Evolutionary conservation across 2,797 vertebrate species (phyloP), one percentile per base, ranked within the genome.

Genomic region (Sebastes cheni): DNA sequence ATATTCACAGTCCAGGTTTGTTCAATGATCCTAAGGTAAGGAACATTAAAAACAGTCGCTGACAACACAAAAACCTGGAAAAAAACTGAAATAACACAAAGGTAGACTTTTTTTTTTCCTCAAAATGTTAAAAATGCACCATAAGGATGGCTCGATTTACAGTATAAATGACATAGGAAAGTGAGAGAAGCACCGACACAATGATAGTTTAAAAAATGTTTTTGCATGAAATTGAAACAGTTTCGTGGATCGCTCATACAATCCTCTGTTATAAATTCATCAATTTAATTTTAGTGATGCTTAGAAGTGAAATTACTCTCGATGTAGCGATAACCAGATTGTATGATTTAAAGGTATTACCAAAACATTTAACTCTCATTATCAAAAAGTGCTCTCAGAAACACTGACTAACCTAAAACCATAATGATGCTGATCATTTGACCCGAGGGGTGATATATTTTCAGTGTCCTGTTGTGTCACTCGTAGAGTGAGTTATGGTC

Each of bases 361-460:
- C 91, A 95, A 96, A 94, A 93, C 88, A 93, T 94, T 95, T 93
- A 72, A 94, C 86, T 93, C 76, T 93, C 67, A 62, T 87, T 93
- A 96, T 94, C 92, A 96, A 92, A 87, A 98, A 97, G 95, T 97
- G 96, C 96, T 97, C 93, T 89, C 91, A 90, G 64, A 96, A 96
- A 97, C 96, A 97, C 96, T 90, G 75, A 86, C 81, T 80, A 93
- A 83, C 90, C 91, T 90, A 79, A 94, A 94, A 95, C 27, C 69
- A 87, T 81, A 94, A 93, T 93, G 89, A 94, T 86, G 90, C 81
- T 81, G 69, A 96, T 95, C 86, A 91, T 93, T 91, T 93, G 81
- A 94, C 84, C 89, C 89, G 94, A 90, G 93, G 76, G 90, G 88
- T 93, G 86, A 83, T 82, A 72, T 83, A 75, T 83, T 82, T 90